Percentiles rank a stretch among this genome's conserved stretches.
These are phyloP conservation scores for Cottus gobio DNA, from an alignment of 2,113 vertebrate species.

Conservation along the genomic window DNA sequence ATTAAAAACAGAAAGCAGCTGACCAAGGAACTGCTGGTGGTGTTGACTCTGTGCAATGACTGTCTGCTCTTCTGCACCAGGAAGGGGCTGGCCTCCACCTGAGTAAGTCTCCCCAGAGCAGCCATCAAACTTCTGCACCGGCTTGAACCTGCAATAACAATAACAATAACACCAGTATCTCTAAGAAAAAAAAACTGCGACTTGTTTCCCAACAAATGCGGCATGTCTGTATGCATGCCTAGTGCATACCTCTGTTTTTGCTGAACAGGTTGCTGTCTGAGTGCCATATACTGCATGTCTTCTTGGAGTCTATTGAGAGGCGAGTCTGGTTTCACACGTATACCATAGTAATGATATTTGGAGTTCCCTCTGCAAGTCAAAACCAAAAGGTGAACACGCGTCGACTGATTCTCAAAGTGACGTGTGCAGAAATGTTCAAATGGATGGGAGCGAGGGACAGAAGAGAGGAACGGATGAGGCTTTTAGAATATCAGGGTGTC, in stretches of 20 bases:
- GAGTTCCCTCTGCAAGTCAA: conserved; percentile 91
- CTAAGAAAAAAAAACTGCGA: not conserved
- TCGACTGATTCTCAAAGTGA: not conserved
- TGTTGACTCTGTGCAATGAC: conserved; percentile 95
- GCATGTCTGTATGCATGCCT: not conserved
- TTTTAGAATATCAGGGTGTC: not conserved
- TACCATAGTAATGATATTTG: conserved; percentile 98
- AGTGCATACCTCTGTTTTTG: conserved; percentile 92
- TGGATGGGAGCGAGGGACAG: not conserved
- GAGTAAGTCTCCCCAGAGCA: conserved; percentile 85
- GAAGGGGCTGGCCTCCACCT: conserved; percentile 82
- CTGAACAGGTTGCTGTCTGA: conserved; percentile 95
- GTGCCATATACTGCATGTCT: conserved; percentile 97
- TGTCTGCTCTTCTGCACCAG: conserved; percentile 88
- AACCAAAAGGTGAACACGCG: not conserved
- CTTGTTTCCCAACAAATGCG: not conserved
- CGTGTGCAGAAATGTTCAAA: not conserved
- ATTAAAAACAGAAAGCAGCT: conserved; percentile 37
- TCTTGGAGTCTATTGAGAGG: conserved; percentile 96
- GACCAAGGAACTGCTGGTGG: conserved; percentile 97
- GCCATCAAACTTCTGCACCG: conserved; percentile 91
- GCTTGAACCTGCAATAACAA: conserved; percentile 86
- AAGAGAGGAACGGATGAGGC: not conserved
- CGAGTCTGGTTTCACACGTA: conserved; percentile 97
- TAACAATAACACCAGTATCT: conserved; percentile 23